Percentiles rank a stretch among this genome's conserved stretches.
These are phyloP conservation scores for Arnoldichthys spilopterus DNA, from an alignment of 2,797 vertebrate species.

Conservation along the genomic window DNA sequence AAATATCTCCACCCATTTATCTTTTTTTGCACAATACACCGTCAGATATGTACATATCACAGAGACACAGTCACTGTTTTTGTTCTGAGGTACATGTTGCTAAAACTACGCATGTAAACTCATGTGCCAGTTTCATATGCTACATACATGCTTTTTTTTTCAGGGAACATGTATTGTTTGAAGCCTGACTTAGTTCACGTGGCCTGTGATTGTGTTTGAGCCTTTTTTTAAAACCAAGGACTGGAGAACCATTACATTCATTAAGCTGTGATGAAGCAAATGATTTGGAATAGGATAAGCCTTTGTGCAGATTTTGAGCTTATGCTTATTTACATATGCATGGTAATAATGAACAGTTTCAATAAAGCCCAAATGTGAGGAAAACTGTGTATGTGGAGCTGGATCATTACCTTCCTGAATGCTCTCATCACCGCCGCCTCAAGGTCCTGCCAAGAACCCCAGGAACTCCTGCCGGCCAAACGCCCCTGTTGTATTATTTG, in stretches of 20 bases:
- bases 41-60: no score
- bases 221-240: no score
- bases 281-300: constrained; percentile 13
- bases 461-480: constrained; percentile 16
- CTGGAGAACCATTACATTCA: neutral
- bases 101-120: no score
- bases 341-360: constrained; percentile 21
- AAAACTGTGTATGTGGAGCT: constrained; percentile 23
- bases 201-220: no score
- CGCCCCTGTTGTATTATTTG: constrained; percentile 28
- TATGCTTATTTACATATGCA: constrained; percentile 25
- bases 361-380: constrained; percentile 21
- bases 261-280: neutral
- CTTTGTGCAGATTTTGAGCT: constrained; percentile 12
- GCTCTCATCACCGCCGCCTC: constrained; percentile 27
- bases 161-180: no score
- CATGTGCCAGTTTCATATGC: no score
- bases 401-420: constrained; percentile 40
- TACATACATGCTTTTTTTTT: no score
- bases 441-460: constrained; percentile 40
- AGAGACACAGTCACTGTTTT: no score
- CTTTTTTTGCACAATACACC: no score
- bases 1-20: no score
- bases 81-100: no score
- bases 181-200: no score